Percentiles rank a stretch among this genome's conserved stretches.
Conservation (phyloP, 2,113 vertebrate genomes). For the Xerus inauris region DNA sequence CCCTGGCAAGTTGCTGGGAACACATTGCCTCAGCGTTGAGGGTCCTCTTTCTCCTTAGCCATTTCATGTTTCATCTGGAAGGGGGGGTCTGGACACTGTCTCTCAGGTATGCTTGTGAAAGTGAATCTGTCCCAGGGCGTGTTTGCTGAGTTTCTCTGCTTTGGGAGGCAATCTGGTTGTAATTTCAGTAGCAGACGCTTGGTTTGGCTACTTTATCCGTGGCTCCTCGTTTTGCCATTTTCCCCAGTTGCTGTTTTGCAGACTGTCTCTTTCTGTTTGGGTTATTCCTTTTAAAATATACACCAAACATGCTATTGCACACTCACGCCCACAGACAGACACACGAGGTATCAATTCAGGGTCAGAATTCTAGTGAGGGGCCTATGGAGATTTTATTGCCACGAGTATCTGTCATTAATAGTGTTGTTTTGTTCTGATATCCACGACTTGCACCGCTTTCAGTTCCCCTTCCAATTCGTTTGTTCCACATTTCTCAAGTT, state of each 20-base stretch:
- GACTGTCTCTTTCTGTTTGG: conserved; percentile 62
- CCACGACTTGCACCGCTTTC: not conserved
- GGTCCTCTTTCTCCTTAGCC: not conserved
- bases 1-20: not conserved
- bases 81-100: not conserved
- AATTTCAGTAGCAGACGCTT: conserved; percentile 62
- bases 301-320: not conserved
- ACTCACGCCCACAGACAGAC: not conserved
- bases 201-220: conserved; percentile 45
- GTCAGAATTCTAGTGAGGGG: not conserved
- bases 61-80: conserved; percentile 29
- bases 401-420: not conserved
- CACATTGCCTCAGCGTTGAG: too few species aligned
- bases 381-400: not conserved
- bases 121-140: not conserved
- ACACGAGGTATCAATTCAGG: too few species aligned
- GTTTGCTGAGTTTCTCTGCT: conserved; percentile 46
- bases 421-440: not conserved
- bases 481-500: conserved; percentile 19
- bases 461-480: not conserved
- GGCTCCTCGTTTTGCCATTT: conserved; percentile 32
- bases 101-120: conserved; percentile 7
- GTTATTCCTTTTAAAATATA: not conserved
- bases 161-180: conserved; percentile 70
- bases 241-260: conserved; percentile 30